These are phyloP conservation scores for Sciurus vulgaris DNA, from an alignment of 2,797 vertebrate genomes.

Conservation along the genomic window DNA sequence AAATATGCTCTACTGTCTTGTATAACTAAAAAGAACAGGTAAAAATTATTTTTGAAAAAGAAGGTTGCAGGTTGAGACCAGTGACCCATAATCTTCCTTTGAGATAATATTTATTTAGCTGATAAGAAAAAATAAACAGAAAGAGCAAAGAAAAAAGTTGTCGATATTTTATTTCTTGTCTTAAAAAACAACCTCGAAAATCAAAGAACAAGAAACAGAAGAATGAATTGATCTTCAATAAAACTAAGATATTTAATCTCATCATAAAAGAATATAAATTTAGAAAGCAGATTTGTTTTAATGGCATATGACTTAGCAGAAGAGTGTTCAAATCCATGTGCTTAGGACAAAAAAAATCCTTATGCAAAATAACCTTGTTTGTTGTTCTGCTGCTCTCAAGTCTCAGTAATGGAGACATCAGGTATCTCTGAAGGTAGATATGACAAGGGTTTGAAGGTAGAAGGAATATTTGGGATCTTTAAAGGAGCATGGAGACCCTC, in stretches of 20 bases:
- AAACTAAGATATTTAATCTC: not conserved
- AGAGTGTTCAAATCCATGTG: not conserved
- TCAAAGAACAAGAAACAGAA: constrained; percentile 20
- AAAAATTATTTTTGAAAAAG: too few relatives aligned
- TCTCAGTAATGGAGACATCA: not conserved
- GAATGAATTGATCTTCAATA: not conserved
- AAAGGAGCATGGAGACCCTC: not conserved
- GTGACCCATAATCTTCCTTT: not conserved
- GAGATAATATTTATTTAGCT: not conserved
- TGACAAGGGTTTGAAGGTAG: not conserved
- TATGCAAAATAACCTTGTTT: not conserved
- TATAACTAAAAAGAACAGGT: too few relatives aligned
- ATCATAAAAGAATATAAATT: not conserved
- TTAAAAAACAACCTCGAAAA: not conserved
- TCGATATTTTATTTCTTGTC: not conserved
- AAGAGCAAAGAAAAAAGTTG: not conserved
- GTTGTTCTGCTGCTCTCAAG: not conserved
- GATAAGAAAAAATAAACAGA: not conserved
- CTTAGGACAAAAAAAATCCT: not conserved
- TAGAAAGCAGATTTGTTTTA: not conserved
- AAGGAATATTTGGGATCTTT: not conserved
- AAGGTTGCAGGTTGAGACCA: not conserved
- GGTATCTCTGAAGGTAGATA: not conserved
- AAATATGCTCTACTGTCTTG: too few relatives aligned
- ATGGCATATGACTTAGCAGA: not conserved